Percentiles rank a stretch among this genome's conserved stretches.
These are phyloP conservation scores for Neostethus bicornis DNA, from an alignment of 2,797 vertebrate genomes.

Conservation along the genomic window DNA sequence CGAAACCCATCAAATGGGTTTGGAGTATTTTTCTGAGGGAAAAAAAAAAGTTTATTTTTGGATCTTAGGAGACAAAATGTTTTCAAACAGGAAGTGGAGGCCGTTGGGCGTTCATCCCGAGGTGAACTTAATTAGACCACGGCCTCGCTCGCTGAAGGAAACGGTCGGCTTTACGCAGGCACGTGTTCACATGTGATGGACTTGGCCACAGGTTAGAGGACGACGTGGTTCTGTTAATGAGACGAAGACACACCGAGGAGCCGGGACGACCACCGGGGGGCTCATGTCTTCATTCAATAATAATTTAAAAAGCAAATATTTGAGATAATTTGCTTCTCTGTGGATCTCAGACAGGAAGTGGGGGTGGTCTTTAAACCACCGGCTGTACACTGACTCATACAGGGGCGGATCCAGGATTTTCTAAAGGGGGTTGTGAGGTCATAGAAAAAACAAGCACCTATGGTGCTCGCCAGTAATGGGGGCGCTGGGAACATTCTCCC, in stretches of 20 bases:
- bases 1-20: slow-evolving; percentile 74
- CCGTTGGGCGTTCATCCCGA: slow-evolving; percentile 76
- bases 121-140: slow-evolving; percentile 87
- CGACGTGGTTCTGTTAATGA: slow-evolving; percentile 72
- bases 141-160: slow-evolving; percentile 80
- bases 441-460: no score
- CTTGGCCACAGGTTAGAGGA: slow-evolving; percentile 64
- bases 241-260: slow-evolving; percentile 71
- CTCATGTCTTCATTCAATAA: slow-evolving; percentile 81
- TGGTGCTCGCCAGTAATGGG: no score
- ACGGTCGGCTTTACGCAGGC: slow-evolving; percentile 66
- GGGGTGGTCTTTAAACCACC: no score
- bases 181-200: slow-evolving; percentile 39
- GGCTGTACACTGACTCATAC: no score
- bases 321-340: slow-evolving; percentile 79
- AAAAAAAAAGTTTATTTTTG: slow-evolving; percentile 66
- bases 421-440: no score
- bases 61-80: slow-evolving; percentile 74
- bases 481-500: no score
- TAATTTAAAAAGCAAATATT: slow-evolving; percentile 84
- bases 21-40: slow-evolving; percentile 57
- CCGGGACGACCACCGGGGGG: slow-evolving; percentile 78
- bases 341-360: slow-evolving; percentile 74
- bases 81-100: slow-evolving; percentile 72
- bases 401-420: no score